These are phyloP conservation scores for Coremacera marginata DNA, from an alignment of 2,888 invertebrate genomes.

Conservation along the genomic window DNA sequence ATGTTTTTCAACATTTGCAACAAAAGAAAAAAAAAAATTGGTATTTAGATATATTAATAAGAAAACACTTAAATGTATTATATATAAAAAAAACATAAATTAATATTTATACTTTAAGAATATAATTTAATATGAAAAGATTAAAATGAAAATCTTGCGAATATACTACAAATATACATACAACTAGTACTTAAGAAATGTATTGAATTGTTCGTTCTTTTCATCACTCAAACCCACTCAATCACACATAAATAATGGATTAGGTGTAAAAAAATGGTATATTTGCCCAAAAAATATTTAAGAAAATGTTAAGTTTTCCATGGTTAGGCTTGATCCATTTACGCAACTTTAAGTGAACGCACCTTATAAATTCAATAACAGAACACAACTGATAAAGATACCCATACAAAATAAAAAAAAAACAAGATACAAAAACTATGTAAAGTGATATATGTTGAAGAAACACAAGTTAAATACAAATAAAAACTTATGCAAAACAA, in stretches of 20 bases:
- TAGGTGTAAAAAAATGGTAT: background rate
- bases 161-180: background rate
- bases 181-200: conserved; percentile 9
- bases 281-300: too few relatives aligned
- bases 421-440: conserved; percentile 5
- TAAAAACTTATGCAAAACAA: background rate
- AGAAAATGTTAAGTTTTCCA: too few relatives aligned
- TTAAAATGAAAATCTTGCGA: background rate
- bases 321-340: too few relatives aligned
- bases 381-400: background rate
- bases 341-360: too few relatives aligned
- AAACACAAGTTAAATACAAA: background rate
- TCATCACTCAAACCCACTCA: conserved; percentile 2
- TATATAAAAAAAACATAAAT: background rate
- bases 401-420: conserved; percentile 35
- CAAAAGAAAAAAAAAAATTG: background rate
- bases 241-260: background rate
- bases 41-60: background rate
- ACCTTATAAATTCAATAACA: too few relatives aligned
- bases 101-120: background rate
- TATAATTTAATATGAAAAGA: background rate
- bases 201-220: conserved; percentile 9
- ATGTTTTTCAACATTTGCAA: background rate
- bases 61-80: background rate
- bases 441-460: conserved; percentile 15